A percentile compares a stretch with the other conserved stretches of the same genome.
phyloP scores from a whole-genome alignment of 2,113 vertebrate genomes.

The Calidris pygmaea region DNA sequence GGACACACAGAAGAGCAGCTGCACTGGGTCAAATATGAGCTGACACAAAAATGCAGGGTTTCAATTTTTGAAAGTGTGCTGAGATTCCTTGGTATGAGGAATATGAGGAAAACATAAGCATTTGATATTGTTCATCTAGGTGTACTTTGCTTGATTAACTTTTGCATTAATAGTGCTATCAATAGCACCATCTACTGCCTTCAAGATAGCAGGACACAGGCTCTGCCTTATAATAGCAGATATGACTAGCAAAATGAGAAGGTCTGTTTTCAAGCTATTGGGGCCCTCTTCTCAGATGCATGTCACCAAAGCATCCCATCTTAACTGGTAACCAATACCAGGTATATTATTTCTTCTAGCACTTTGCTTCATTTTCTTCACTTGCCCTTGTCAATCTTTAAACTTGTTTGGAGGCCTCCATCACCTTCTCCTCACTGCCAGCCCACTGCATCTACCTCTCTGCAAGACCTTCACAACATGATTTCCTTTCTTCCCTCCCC shows the following conservation, averaged over 20 bases:
- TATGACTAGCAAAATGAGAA: neutral
- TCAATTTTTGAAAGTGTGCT: neutral
- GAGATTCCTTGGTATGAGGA: neutral
- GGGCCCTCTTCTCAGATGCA: neutral
- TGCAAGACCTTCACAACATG: neutral
- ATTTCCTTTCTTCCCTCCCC: neutral
- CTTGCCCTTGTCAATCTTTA: neutral
- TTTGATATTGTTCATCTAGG: neutral
- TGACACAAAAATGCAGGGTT: neutral
- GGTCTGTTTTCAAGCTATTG: neutral
- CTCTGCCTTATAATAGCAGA: neutral
- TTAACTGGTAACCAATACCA: neutral
- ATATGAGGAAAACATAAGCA: neutral
- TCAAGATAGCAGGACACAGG: neutral
- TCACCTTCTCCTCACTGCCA: neutral
- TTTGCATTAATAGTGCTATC: neutral
- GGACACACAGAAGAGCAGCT: neutral
- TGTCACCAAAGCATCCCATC: neutral
- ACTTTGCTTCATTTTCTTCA: neutral
- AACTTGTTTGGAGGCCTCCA: no score
- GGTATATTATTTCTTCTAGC: neutral
- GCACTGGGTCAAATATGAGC: neutral
- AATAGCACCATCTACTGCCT: slow-evolving; percentile 46
- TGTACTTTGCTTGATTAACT: neutral
- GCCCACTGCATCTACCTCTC: neutral